A percentile compares a stretch with the other conserved stretches of the same genome.
phyloP scores from a whole-genome alignment of 2,888 invertebrate genomes.

The Epicampocera succincta region DNA sequence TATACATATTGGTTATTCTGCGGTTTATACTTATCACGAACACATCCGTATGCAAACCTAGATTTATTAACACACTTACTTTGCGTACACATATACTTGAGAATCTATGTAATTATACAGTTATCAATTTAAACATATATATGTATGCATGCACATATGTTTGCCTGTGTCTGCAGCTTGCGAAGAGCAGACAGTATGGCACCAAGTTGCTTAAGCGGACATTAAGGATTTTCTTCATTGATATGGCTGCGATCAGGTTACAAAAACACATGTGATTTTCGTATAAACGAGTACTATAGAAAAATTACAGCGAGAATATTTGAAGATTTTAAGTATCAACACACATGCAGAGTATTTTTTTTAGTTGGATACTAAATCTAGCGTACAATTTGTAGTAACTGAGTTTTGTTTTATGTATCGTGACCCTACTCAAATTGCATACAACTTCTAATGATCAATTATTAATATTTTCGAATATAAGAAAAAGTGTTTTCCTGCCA shows the following conservation, averaged over 20 bases:
- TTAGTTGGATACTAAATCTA: slow-evolving; percentile 46
- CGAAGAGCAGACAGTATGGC: slow-evolving; percentile 70
- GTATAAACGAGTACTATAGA: no score
- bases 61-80: no score
- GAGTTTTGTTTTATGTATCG: slow-evolving; percentile 62
- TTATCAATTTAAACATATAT: background rate
- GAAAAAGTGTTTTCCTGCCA: background rate
- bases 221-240: slow-evolving; percentile 34
- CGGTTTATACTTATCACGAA: no score
- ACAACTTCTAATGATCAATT: slow-evolving; percentile 24
- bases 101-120: no score
- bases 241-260: slow-evolving; percentile 72
- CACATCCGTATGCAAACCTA: no score
- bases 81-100: no score
- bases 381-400: slow-evolving; percentile 57
- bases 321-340: slow-evolving; percentile 3
- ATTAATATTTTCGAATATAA: slow-evolving; percentile 59
- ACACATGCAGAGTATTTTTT: no score
- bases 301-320: slow-evolving; percentile 14
- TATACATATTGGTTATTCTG: no score
- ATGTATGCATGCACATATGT: background rate
- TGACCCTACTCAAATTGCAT: slow-evolving; percentile 59
- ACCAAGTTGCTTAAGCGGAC: slow-evolving; percentile 64
- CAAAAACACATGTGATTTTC: slow-evolving; percentile 63
- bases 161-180: slow-evolving; percentile 33